A percentile compares a stretch with the other conserved stretches of the same genome.
phyloP scores from a whole-genome alignment of 92 coral and sea anemone genomes.

The Zoanthus sansibaricus region DNA sequence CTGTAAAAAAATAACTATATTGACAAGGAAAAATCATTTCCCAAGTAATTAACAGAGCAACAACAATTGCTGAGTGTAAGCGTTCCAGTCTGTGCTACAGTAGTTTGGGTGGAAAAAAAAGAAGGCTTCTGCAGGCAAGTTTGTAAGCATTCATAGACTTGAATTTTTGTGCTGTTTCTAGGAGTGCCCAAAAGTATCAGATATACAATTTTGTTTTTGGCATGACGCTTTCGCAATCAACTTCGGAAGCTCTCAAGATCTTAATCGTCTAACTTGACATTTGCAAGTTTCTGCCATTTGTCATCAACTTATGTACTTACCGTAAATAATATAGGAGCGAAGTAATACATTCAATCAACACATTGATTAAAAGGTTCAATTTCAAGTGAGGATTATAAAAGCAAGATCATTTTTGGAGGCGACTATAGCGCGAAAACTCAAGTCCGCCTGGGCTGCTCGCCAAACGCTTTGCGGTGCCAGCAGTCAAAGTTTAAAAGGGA shows the following conservation, averaged over 20 bases:
- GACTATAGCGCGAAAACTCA: background rate
- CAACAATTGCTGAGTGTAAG: background rate
- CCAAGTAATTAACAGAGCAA: slow-evolving; percentile 3
- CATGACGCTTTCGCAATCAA: background rate
- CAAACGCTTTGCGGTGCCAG: background rate
- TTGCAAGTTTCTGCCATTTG: background rate
- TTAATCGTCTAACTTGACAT: background rate
- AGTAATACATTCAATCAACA: slow-evolving; percentile 2
- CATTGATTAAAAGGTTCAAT: background rate
- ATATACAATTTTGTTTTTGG: background rate
- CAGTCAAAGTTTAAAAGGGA: background rate
- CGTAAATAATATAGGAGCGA: background rate
- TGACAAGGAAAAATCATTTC: background rate
- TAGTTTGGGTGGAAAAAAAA: background rate
- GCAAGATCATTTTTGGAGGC: background rate
- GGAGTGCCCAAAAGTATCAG: too few relatives aligned
- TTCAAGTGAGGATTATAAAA: slow-evolving; percentile 24
- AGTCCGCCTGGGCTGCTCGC: background rate
- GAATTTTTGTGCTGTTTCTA: background rate
- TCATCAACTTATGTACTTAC: slow-evolving; percentile 3
- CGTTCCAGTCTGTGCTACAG: background rate
- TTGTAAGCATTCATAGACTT: background rate
- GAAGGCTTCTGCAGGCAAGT: background rate
- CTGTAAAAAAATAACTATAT: slow-evolving; percentile 14
- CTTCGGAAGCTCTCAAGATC: background rate